Percentiles rank a stretch among this genome's conserved stretches.
phyloP scores from a whole-genome alignment of 2,888 invertebrate species.

The Ornithoptera priamus region DNA sequence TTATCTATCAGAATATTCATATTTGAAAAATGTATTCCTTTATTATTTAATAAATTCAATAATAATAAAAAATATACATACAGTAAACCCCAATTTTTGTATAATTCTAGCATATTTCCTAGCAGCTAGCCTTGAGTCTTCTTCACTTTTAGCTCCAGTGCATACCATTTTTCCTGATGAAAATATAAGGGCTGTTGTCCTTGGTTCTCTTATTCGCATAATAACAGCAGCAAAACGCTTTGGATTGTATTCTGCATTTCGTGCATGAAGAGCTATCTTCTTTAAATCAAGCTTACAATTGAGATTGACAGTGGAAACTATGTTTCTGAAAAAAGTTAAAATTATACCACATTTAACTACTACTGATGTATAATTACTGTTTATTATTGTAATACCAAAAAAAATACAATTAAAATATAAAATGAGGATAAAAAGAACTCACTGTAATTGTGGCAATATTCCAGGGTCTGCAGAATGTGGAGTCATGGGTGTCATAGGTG shows the following conservation, averaged over 20 bases:
- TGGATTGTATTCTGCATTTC: constrained; percentile 99
- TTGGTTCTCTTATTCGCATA: constrained; percentile 94
- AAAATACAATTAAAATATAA: background rate
- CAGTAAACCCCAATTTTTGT: constrained; percentile 89
- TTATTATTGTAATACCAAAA: background rate
- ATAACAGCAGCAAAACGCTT: constrained; percentile 99
- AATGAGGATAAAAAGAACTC: constrained; percentile 47
- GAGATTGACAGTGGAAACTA: constrained; percentile 98
- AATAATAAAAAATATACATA: constrained; percentile 57
- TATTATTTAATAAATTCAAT: background rate
- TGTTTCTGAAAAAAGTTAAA: constrained; percentile 85
- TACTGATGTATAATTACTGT: no score
- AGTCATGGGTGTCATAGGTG: constrained; percentile 94
- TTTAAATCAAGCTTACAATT: constrained; percentile 97
- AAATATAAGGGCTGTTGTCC: constrained; percentile 90
- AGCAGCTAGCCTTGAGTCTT: constrained; percentile 87
- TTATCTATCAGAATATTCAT: background rate
- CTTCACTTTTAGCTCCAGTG: constrained; percentile 91
- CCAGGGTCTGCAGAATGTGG: constrained; percentile 96
- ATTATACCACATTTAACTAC: background rate
- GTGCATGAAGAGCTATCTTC: constrained; percentile 97
- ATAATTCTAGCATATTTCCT: constrained; percentile 92
- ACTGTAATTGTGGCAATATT: constrained; percentile 96
- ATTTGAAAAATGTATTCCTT: background rate
- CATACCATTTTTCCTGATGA: constrained; percentile 92